A percentile compares a stretch with the other conserved stretches of the same genome.
These are phyloP conservation scores for Coptotermes formosanus DNA, from an alignment of 1,140 invertebrate species.

Conservation along the genomic window DNA sequence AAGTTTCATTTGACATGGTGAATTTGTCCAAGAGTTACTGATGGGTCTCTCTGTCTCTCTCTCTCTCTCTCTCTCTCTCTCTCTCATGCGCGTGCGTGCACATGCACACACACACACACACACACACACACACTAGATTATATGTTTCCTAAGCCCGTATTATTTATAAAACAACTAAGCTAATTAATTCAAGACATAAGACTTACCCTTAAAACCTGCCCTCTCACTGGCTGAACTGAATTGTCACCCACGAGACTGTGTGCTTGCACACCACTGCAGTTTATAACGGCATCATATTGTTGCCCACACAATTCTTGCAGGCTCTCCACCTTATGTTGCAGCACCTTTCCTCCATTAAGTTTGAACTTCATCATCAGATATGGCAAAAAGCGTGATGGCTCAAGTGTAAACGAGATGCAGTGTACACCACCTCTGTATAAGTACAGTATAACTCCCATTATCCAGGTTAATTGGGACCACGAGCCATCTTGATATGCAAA, in stretches of 20 bases:
- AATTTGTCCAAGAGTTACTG: too few species aligned
- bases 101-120: too few species aligned
- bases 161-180: too few species aligned
- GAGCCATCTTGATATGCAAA: too few species aligned
- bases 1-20: too few species aligned
- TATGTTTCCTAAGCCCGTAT: too few species aligned
- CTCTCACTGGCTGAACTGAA: conserved; percentile 61
- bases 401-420: conserved; percentile 62
- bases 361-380: conserved; percentile 60
- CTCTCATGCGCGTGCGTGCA: too few species aligned
- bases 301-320: conserved; percentile 52
- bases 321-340: conserved; percentile 51
- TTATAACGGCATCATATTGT: conserved; percentile 66
- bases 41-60: too few species aligned
- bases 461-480: too few species aligned
- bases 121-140: too few species aligned
- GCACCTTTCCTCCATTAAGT: conserved; percentile 54
- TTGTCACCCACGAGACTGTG: conserved; percentile 57
- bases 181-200: too few species aligned
- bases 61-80: too few species aligned
- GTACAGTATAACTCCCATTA: conserved; percentile 65
- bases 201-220: conserved; percentile 64
- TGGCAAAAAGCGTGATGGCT: conserved; percentile 58
- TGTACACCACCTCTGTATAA: conserved; percentile 56
- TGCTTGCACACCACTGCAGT: conserved; percentile 69